phyloP scores from a whole-genome alignment of 2,797 vertebrate genomes.

The Mico argentatus region DNA sequence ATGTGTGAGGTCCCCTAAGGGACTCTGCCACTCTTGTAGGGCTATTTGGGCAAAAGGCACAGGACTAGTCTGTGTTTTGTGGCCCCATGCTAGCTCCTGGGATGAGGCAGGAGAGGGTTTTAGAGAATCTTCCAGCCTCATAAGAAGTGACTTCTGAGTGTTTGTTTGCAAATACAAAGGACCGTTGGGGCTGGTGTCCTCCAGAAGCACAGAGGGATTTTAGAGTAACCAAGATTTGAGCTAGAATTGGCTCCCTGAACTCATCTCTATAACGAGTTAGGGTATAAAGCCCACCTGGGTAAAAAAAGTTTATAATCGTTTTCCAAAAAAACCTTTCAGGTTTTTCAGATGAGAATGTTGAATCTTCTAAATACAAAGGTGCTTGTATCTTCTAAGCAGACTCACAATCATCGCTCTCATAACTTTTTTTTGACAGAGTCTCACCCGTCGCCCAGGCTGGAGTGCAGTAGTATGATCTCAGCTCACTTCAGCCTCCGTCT shows the following conservation, averaged over 20 bases:
- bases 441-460: background rate
- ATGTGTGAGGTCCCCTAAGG: background rate
- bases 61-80: background rate
- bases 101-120: background rate
- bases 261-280: background rate
- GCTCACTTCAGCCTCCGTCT: background rate
- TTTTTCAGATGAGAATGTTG: background rate
- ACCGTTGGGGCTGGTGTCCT: background rate
- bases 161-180: background rate
- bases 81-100: background rate
- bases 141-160: background rate
- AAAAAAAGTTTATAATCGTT: conserved; percentile 44
- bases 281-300: background rate
- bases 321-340: background rate
- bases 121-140: background rate
- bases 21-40: background rate
- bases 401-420: background rate
- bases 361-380: background rate
- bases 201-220: background rate
- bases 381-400: background rate
- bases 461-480: background rate
- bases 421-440: background rate
- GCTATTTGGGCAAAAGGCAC: background rate
- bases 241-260: background rate
- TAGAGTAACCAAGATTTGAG: background rate